A percentile compares a stretch with the other conserved stretches of the same genome.
Evolutionary conservation across 1,140 invertebrate species (phyloP).

Genomic region (Agraylea sexmaculata): DNA sequence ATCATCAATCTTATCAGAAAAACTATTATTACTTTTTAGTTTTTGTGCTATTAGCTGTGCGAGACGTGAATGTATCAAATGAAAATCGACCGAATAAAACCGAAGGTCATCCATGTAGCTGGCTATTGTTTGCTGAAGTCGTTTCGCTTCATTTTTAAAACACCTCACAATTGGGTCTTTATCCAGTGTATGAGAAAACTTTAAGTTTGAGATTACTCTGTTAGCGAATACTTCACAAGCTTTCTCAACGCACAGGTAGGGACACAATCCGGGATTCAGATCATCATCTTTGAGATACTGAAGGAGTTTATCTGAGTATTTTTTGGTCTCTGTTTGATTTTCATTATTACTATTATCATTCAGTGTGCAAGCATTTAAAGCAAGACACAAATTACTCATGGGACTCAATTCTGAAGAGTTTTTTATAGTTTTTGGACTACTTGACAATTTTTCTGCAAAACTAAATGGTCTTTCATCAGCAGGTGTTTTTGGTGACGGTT

Average conservation of each 20-base stretch:
- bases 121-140: slow-evolving; percentile 49
- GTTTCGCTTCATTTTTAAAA: slow-evolving; percentile 49
- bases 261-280: slow-evolving; percentile 35
- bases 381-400: slow-evolving; percentile 43
- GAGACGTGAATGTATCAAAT: slow-evolving; percentile 48
- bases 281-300: neutral
- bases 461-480: slow-evolving; percentile 3
- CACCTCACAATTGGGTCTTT: slow-evolving; percentile 32
- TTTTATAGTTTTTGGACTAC: slow-evolving; percentile 14
- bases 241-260: slow-evolving; percentile 49
- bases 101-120: slow-evolving; percentile 53
- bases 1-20: slow-evolving; percentile 25
- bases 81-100: slow-evolving; percentile 47
- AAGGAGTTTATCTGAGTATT: neutral
- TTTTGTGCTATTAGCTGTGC: slow-evolving; percentile 46
- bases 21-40: slow-evolving; percentile 28
- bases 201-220: slow-evolving; percentile 41
- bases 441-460: neutral
- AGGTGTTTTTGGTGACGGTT: slow-evolving; percentile 14
- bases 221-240: slow-evolving; percentile 55
- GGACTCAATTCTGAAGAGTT: slow-evolving; percentile 31
- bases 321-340: slow-evolving; percentile 10
- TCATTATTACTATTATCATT: slow-evolving; percentile 25
- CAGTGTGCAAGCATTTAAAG: slow-evolving; percentile 40
- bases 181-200: slow-evolving; percentile 31